Conservation (phyloP, 1,140 invertebrate species). For the Drosophila serrata region DNA sequence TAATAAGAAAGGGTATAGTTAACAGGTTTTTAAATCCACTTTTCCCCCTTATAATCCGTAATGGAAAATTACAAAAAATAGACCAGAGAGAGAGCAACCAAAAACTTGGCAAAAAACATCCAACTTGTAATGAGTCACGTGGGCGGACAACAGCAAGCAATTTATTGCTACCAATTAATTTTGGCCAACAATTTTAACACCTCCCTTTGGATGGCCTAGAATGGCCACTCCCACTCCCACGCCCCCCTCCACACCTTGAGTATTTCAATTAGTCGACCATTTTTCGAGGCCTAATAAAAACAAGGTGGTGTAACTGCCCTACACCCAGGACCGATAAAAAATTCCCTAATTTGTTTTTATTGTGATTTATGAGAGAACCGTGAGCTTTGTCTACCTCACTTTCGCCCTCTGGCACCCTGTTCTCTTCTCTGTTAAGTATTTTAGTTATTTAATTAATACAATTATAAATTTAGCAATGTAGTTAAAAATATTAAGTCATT, state of each 20-base stretch:
- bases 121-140: constrained; percentile 50
- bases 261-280: constrained; percentile 75
- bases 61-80: not conserved
- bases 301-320: constrained; percentile 40
- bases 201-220: constrained; percentile 19
- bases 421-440: not conserved
- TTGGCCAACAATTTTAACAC: constrained; percentile 63
- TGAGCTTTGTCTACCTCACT: constrained; percentile 18
- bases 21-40: no score
- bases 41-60: constrained; percentile 19
- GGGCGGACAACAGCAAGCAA: constrained; percentile 54
- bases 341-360: constrained; percentile 81
- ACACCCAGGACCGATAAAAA: constrained; percentile 52
- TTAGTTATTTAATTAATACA: constrained; percentile 12
- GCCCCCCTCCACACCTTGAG: constrained; percentile 16
- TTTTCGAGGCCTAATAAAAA: constrained; percentile 67
- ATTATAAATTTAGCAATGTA: not conserved
- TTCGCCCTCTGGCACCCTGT: not conserved
- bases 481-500: constrained; percentile 36
- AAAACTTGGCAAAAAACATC: not conserved
- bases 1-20: no score
- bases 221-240: not conserved
- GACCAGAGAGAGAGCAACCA: not conserved
- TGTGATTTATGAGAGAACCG: constrained; percentile 72
- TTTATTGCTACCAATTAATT: constrained; percentile 80